Base-by-base conservation (phyloP, 2,113 vertebrate genomes). In the Brachionichthys hirsutus region DNA sequence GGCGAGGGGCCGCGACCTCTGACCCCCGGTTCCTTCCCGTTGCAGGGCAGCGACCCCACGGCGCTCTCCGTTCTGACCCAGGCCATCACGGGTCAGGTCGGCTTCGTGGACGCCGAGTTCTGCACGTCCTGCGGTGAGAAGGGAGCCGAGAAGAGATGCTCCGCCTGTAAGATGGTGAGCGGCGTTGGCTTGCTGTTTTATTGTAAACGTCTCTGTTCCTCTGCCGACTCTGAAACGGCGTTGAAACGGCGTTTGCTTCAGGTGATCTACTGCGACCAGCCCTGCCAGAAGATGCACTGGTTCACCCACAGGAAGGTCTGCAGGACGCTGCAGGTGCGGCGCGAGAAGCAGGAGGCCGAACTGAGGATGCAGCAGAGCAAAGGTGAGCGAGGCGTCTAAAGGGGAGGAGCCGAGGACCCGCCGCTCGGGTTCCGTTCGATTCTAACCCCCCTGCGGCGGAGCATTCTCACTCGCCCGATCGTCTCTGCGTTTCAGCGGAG, bases 281-380 rank as follows among this genome's bases (percentile, higher is more conserved):
- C 86, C 51, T 99, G 97, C 67, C 97, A 99, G 83, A 99, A 98
- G 80, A 88, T 91, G 64, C 97, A 99, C 82, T 99, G 97, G 97
- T 99, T 99, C 83, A 90, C 94, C 16, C 97, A 99, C 84, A 99
- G 96, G 83, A 98, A 97, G 70, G 84, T 95, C 42, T 99, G 97
- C 77, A 96, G 94, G 89, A 89, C 51, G 17, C 87, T 99, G 38
- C 94, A 95, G 76, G 93, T 94, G 58, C 84, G 93, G 60, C 89
- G 95, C 30, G 93, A 96, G 74, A 92, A 92, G 62, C 95, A 95
- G 17, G 94, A 94, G 46, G 82, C 82, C 8, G 93, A 97, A 73
- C 91, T 92, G 71, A 90, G 90, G 76, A 87, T 75, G 70, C 75
- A 92, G 69, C 88, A 89, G 72, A 88, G 81, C 42, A 85, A 86